Percentiles rank a stretch among this genome's conserved stretches.
phyloP scores from a whole-genome alignment of 2,797 vertebrate genomes.

The Darevskia mixta region DNA sequence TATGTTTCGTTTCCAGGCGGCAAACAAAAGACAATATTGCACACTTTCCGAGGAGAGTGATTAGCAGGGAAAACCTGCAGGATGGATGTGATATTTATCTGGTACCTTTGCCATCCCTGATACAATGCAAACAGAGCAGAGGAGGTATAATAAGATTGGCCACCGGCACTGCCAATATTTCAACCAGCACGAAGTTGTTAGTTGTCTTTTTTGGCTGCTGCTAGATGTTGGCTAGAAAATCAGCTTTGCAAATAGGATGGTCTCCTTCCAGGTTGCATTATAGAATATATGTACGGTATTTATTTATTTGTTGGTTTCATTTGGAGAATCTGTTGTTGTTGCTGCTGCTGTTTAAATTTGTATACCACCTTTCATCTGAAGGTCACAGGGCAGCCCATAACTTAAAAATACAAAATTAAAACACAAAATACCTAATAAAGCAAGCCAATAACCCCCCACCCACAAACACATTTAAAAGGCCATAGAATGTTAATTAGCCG shows the following conservation, averaged over 20 bases:
- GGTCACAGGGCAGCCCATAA: too few species aligned
- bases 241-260: not conserved
- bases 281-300: not conserved
- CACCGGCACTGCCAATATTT: constrained; percentile 2
- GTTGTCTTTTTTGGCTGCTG: not conserved
- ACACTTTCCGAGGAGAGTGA: not conserved
- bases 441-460: too few species aligned
- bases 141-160: accelerated
- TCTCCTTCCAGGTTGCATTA: not conserved
- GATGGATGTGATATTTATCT: constrained; percentile 23
- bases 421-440: too few species aligned
- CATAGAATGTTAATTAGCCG: too few species aligned
- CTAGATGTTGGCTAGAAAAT: not conserved
- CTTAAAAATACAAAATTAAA: too few species aligned
- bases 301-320: too few species aligned
- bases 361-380: too few species aligned
- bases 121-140: not conserved
- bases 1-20: not conserved
- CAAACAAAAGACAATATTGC: constrained; percentile 30
- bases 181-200: not conserved
- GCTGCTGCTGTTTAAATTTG: too few species aligned
- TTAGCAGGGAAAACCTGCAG: not conserved
- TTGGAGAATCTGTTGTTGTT: not conserved
- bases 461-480: too few species aligned
- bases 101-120: not conserved